Conservation (phyloP, 2,113 vertebrate genomes). For the Solenodon paradoxus region DNA sequence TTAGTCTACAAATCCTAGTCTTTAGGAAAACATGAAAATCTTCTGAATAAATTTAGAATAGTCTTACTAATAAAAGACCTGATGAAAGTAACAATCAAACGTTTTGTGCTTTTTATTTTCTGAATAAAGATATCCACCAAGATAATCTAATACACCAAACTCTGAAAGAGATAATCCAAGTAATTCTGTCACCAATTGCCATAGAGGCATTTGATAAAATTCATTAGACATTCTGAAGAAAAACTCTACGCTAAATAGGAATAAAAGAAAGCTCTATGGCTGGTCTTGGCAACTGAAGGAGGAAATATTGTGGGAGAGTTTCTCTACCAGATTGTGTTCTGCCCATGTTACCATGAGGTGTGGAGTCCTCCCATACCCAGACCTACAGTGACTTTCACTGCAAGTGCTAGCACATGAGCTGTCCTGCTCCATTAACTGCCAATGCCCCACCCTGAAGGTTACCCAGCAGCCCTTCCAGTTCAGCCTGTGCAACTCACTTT, state of each 20-base stretch:
- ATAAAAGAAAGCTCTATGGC: neutral
- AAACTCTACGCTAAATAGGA: neutral
- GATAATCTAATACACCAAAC: neutral
- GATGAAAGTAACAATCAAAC: neutral
- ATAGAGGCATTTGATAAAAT: neutral
- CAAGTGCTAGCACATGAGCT: neutral
- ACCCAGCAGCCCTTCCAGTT: neutral
- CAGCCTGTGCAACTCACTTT: rapidly evolving
- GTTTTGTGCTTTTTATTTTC: neutral
- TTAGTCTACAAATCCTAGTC: neutral
- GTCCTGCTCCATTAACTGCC: neutral
- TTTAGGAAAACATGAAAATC: neutral
- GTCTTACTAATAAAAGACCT: neutral
- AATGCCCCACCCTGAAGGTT: no score
- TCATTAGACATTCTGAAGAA: neutral
- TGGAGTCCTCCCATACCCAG: neutral
- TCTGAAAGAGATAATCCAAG: neutral
- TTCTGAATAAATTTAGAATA: conserved; percentile 10
- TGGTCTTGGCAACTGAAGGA: neutral
- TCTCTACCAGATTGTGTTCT: neutral
- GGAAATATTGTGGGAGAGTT: neutral
- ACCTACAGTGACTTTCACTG: neutral
- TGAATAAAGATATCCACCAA: neutral
- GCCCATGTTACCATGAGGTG: neutral
- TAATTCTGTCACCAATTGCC: neutral